Evolutionary conservation across 1,140 invertebrate species (phyloP), one percentile per base, ranked within the genome.

Genomic region (Drosophila nebulosa): DNA sequence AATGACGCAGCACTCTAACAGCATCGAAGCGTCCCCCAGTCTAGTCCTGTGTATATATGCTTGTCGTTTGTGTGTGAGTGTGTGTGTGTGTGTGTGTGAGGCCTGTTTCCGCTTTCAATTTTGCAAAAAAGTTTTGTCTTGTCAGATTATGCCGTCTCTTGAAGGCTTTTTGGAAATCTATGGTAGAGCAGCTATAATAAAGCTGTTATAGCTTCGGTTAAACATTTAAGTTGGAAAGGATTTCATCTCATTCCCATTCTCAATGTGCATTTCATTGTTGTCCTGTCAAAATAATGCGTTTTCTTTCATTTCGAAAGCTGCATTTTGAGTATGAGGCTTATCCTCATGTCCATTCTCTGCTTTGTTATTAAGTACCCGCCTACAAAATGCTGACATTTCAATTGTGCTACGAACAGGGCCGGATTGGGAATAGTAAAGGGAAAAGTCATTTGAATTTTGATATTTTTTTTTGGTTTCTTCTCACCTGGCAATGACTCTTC

Each of bases 371-470:
- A 55, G 52, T 30, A 39, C 35, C 64, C 66, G 24, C 66, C 66
- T 62, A 84, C 71, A 71, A 21, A 74, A 58, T 84, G 76, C 73
- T 76, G 77, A 74, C 80, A 73, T 85, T 77, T 85, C 80, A 76
- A 79, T 79, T 79, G 80, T 69, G 51, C 2, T 32, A 18, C 9
- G 56, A 56, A 39, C 35, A 46, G 39, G 39, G 21, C 39, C 39
- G 39, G 39, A 46, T 10, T 46, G 21, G 1, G 2, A 9, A 21
- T 30, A 10, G 27, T 0, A 9, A 30, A 0, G 27, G 27, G 27
- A 1, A 30, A 30, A 30, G 27, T 30, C 10, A 30, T 30, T n/a
- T n/a, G n/a, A n/a, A n/a, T n/a, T n/a, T n/a, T n/a, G n/a, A n/a
- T n/a, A n/a, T n/a, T n/a, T n/a, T n/a, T n/a, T n/a, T n/a, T n/a